These are phyloP conservation scores for human (Homo sapiens) DNA, from an alignment of 2,113 vertebrate species.

Conservation along the genomic window GRCh38 chr4:111184501-111185000, in stretches of 20 bases:
- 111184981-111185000: neutral
- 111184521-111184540: neutral
- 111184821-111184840: neutral
- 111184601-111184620: neutral
- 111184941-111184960: neutral
- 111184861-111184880: neutral
- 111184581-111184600: neutral
- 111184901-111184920: neutral
- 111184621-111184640: neutral
- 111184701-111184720: neutral
- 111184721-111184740: neutral
- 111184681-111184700: neutral
- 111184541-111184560: neutral
- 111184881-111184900: neutral
- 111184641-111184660: neutral
- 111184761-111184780: neutral
- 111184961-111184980: neutral
- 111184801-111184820: neutral
- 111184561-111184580: neutral
- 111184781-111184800: neutral
- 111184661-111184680: neutral
- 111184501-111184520: neutral
- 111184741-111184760: neutral
- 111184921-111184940: neutral
- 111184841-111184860: neutral